Evolutionary conservation across 2,797 vertebrate species (phyloP), one percentile per base, ranked within the genome.

Genomic region (Diceros bicornis): DNA sequence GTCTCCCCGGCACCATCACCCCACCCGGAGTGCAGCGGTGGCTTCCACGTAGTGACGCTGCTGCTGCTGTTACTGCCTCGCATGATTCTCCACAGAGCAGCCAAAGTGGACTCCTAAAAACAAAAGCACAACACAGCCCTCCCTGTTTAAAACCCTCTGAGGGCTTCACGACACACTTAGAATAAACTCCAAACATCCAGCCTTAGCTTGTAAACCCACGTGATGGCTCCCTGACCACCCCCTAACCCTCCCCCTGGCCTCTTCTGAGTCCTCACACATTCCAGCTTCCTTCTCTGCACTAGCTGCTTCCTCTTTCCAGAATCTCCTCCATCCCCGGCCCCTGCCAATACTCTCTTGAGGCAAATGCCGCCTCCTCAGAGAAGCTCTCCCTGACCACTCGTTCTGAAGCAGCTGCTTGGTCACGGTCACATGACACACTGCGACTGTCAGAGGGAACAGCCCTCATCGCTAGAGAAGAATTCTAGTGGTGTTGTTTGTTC

Each of bases 21-120:
- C 84, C 4, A 18, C 13, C 21, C 17, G 17, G 29, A 62, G 13
- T 57, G 9, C 1, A 25, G 32, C 27, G 12, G 7, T 21, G 50
- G 4, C n/a, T 64, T n/a, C n/a, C 20, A 1, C 27, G 59, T 52
- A 44, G n/a, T 0, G 1, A 12, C 11, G 25, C 34, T 6, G 32
- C 32, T 4, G 4, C 44, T 17, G 41, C 66, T 6, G 0, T 10
- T 69, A 41, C 25, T 71, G 66, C 32, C 37, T 68, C 41, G 17
- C 57, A 13, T 29, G 2, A 10, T 68, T 34, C 32, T 78, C 29
- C 47, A 57, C 4, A 57, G 5, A 37, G 72, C 18, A 50, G 79
- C 57, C 44, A 64, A 37, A 72, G 47, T 37, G 57, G 74, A 64
- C 64, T n/a, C 50, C 55, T 41, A 79, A n/a, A 85, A 79, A 55